Percentiles rank a stretch among this genome's conserved stretches.
phyloP scores from a whole-genome alignment of 2,113 vertebrate species.

The Emydocephalus ijimae region DNA sequence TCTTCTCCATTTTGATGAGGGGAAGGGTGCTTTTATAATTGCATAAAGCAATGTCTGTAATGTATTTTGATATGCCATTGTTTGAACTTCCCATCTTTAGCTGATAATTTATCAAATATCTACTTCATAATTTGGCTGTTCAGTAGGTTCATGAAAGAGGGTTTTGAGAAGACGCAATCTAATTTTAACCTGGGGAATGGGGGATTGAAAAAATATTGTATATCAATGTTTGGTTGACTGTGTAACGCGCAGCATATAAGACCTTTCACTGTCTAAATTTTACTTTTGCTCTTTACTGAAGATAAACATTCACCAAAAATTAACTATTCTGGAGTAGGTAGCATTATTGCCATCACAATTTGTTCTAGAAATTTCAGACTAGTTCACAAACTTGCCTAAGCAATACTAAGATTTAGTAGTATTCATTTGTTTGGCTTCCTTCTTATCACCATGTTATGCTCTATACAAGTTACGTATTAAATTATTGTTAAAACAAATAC shows the following conservation, averaged over 20 bases:
- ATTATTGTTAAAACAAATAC: conserved; percentile 47
- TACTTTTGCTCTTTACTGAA: conserved; percentile 76
- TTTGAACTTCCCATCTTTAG: conserved; percentile 86
- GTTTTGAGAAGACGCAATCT: conserved; percentile 64
- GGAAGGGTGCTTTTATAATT: conserved; percentile 76
- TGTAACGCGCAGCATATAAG: conserved; percentile 75
- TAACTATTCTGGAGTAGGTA: conserved; percentile 33
- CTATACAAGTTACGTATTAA: conserved; percentile 57
- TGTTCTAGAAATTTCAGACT: conserved; percentile 53
- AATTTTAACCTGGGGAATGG: conserved; percentile 62
- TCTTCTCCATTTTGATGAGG: conserved; percentile 72
- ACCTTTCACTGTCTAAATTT: conserved; percentile 70
- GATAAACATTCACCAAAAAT: conserved; percentile 82
- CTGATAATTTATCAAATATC: conserved; percentile 69
- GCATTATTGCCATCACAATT: conserved; percentile 51
- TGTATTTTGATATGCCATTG: conserved; percentile 86
- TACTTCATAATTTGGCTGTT: conserved; percentile 64
- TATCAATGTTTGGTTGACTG: conserved; percentile 78
- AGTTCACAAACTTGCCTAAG: conserved; percentile 53
- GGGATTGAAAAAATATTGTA: conserved; percentile 49
- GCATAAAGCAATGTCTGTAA: conserved; percentile 65
- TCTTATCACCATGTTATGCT: conserved; percentile 52
- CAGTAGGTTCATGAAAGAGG: conserved; percentile 64
- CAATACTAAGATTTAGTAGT: conserved; percentile 46
- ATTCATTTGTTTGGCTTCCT: conserved; percentile 54